A percentile compares a stretch with the other conserved stretches of the same genome.
Evolutionary conservation across 2,797 vertebrate species (phyloP).

Genomic region (Nothura maculosa): DNA sequence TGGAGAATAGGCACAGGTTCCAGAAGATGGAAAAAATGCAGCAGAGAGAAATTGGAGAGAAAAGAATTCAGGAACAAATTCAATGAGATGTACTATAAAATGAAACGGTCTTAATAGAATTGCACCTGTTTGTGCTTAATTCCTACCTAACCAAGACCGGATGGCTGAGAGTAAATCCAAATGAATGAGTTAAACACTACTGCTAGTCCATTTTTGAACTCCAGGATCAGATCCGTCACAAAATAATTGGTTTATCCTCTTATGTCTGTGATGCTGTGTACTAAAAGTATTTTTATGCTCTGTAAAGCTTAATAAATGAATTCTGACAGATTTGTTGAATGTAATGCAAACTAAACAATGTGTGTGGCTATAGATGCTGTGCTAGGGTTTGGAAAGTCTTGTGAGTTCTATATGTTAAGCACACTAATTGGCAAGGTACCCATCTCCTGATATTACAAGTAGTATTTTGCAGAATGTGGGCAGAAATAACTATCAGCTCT

Average conservation of each 20-base stretch:
- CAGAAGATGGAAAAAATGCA: not conserved
- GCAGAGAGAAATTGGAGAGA: not conserved
- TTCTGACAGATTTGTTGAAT: not conserved
- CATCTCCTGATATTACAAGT: not conserved
- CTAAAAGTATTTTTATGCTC: constrained; percentile 15
- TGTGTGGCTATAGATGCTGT: not conserved
- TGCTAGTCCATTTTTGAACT: constrained; percentile 25
- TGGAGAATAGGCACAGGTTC: not conserved
- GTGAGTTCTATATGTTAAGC: not conserved
- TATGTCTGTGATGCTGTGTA: not conserved
- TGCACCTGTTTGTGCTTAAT: not conserved
- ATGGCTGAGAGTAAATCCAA: not conserved
- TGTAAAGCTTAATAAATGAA: constrained; percentile 9
- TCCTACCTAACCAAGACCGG: not conserved
- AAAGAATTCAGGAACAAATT: not conserved
- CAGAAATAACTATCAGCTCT: not conserved
- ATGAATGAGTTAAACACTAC: not conserved
- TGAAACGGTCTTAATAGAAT: not conserved
- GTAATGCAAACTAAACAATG: not conserved
- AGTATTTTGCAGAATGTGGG: not conserved
- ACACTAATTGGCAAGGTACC: not conserved
- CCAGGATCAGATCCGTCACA: not conserved
- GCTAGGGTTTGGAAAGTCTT: not conserved
- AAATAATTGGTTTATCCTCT: constrained; percentile 18
- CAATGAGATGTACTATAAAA: not conserved